Evolutionary conservation across 2,797 vertebrate genomes (phyloP).

Genomic region (Mormyrops attenuatus): DNA sequence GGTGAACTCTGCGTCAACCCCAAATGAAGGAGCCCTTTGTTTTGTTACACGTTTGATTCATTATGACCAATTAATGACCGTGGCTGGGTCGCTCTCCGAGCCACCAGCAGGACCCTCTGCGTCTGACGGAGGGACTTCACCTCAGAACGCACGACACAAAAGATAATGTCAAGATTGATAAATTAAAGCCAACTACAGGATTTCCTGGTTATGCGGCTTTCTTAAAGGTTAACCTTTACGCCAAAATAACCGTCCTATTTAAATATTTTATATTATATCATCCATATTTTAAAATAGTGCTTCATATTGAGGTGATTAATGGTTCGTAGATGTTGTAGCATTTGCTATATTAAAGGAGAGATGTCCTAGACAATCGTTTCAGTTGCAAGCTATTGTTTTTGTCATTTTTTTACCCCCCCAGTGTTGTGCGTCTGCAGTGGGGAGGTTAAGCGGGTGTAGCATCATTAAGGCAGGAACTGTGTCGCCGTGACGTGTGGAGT

Average conservation of each 20-base stretch:
- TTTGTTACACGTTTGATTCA: background rate
- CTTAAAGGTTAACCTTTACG: slow-evolving; percentile 30
- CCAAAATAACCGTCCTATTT: slow-evolving; percentile 29
- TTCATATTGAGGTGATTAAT: slow-evolving; percentile 32
- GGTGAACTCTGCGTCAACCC: background rate
- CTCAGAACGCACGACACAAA: slow-evolving; percentile 14
- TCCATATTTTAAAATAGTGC: slow-evolving; percentile 34
- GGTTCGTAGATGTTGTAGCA: background rate
- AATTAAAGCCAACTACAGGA: slow-evolving; percentile 22
- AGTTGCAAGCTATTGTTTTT: background rate
- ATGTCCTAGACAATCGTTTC: slow-evolving; percentile 6
- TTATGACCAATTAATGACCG: background rate
- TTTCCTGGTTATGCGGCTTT: slow-evolving; percentile 24
- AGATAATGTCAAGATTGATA: slow-evolving; percentile 15
- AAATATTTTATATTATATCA: slow-evolving; percentile 33
- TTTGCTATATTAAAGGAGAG: background rate
- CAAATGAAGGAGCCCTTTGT: background rate
- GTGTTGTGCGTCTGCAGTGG: background rate
- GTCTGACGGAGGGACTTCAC: background rate
- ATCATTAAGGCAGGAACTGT: background rate
- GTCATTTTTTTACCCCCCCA: background rate
- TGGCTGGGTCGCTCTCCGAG: background rate
- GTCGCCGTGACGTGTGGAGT: too few relatives aligned
- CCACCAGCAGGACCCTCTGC: background rate
- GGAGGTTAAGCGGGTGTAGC: background rate